Conservation (phyloP, 53 echinoderm and acorn worm species). For the Apostichopus leukothele region DNA sequence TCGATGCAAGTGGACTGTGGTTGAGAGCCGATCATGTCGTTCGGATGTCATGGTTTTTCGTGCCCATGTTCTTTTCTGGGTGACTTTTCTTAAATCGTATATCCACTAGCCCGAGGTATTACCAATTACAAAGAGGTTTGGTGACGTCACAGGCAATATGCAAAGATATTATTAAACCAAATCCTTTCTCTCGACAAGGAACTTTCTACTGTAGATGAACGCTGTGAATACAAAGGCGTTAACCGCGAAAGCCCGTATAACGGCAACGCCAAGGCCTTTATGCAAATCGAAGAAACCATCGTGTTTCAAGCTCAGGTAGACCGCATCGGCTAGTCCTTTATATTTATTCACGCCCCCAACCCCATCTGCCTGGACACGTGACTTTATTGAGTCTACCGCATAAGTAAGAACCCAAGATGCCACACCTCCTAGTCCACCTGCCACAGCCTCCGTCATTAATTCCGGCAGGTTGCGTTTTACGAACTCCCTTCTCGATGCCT, state of each 20-base stretch:
- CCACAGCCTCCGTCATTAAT: constrained; percentile 63
- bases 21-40: too few relatives aligned
- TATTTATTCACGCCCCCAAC: constrained; percentile 69
- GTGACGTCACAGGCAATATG: too few relatives aligned
- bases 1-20: too few relatives aligned
- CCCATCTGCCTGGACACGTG: constrained; percentile 82
- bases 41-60: too few relatives aligned
- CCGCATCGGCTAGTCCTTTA: constrained; percentile 69
- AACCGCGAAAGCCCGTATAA: constrained; percentile 80
- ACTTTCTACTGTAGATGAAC: constrained; percentile 5
- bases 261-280: constrained; percentile 78
- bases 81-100: too few relatives aligned
- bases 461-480: constrained; percentile 48
- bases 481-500: constrained; percentile 63
- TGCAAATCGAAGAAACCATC: constrained; percentile 72
- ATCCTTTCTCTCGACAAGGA: not conserved
- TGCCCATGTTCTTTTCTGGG: too few relatives aligned
- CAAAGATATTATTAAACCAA: too few relatives aligned
- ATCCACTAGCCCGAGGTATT: too few relatives aligned
- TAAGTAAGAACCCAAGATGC: constrained; percentile 75
- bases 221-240: constrained; percentile 87
- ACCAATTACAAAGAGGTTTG: too few relatives aligned
- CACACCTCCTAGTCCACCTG: constrained; percentile 88
- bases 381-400: constrained; percentile 75
- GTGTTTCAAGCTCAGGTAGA: constrained; percentile 62